Evolutionary conservation across 2,888 invertebrate genomes (phyloP).

Genomic region (Drosophila peninsularis): DNA sequence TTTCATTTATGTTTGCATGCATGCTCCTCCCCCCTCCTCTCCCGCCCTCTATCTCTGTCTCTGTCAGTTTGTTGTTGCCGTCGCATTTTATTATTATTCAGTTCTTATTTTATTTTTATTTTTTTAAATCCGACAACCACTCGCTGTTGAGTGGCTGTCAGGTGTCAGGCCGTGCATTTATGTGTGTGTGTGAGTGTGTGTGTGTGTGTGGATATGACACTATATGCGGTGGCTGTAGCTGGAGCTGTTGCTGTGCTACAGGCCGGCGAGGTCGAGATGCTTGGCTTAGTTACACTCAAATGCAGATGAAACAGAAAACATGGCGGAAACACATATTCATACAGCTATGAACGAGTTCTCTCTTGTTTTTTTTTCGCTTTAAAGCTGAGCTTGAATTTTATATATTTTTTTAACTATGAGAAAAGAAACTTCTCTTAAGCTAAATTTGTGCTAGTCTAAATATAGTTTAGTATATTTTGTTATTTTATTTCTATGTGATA

Average conservation of each 20-base stretch:
- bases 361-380: not conserved
- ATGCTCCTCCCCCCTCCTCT: conserved; percentile 37
- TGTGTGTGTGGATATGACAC: conserved; percentile 58
- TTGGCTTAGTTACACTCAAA: conserved; percentile 42
- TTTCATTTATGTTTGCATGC: conserved; percentile 72
- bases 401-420: not conserved
- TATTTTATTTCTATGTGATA: not conserved
- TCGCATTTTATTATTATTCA: conserved; percentile 54
- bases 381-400: not conserved
- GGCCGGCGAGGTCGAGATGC: conserved; percentile 52
- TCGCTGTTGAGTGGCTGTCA: conserved; percentile 75
- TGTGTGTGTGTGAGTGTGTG: conserved; percentile 33
- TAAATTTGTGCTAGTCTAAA: not conserved
- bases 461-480: not conserved
- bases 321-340: conserved; percentile 5
- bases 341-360: conserved; percentile 1
- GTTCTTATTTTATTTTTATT: conserved; percentile 33
- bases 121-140: conserved; percentile 75
- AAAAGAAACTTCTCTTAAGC: not conserved
- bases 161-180: conserved; percentile 65
- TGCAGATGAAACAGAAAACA: conserved; percentile 37
- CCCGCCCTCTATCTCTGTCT: not conserved
- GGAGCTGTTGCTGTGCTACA: conserved; percentile 16
- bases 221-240: conserved; percentile 15
- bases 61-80: conserved; percentile 32